A percentile compares a stretch with the other conserved stretches of the same genome.
phyloP scores from a whole-genome alignment of 2,888 invertebrate species.

The Poecilobothrus nobilitatus region DNA sequence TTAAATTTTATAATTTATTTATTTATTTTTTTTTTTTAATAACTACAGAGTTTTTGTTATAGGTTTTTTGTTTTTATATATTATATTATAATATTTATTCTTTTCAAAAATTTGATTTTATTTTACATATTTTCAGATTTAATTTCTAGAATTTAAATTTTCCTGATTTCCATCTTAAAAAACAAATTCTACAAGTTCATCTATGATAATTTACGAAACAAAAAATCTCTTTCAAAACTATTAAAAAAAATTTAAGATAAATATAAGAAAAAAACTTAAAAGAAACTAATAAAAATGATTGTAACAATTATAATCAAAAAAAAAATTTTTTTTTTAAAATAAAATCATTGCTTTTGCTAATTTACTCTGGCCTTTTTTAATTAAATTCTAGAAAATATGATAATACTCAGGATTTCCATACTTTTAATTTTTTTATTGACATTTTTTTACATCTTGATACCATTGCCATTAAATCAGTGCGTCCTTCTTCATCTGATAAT shows the following conservation, averaged over 20 bases:
- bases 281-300: no score
- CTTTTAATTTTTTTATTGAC: conserved; percentile 65
- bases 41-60: no score
- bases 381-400: conserved; percentile 37
- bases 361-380: neutral
- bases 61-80: no score
- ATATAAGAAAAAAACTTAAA: no score
- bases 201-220: no score
- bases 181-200: no score
- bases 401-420: conserved; percentile 71
- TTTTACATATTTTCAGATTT: neutral
- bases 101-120: neutral
- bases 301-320: no score
- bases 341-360: no score
- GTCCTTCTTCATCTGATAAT: conserved; percentile 53
- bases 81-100: no score
- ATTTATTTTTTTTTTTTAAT: neutral
- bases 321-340: no score
- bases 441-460: conserved; percentile 71
- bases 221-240: no score
- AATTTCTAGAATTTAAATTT: conserved; percentile 1
- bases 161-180: neutral
- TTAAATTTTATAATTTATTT: neutral
- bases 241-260: no score
- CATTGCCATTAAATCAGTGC: conserved; percentile 59